phyloP scores from a whole-genome alignment of 2,888 invertebrate species.

The Autographa gamma region DNA sequence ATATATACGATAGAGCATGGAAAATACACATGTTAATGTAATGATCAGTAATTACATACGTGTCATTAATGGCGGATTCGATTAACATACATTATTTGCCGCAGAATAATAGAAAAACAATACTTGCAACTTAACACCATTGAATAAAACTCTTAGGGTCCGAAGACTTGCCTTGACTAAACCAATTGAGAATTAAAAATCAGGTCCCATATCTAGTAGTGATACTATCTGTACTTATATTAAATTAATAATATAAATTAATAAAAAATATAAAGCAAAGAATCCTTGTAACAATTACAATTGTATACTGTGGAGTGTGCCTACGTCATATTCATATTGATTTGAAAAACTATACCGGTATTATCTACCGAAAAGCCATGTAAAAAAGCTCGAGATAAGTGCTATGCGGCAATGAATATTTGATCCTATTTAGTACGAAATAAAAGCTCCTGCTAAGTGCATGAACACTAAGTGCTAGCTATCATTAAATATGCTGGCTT shows the following conservation, averaged over 20 bases:
- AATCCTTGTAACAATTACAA: too few species aligned
- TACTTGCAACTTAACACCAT: too few species aligned
- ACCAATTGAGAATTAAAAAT: too few species aligned
- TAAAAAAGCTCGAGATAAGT: background rate
- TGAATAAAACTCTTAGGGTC: too few species aligned
- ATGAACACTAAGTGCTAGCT: too few species aligned
- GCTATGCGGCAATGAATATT: background rate
- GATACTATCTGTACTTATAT: too few species aligned
- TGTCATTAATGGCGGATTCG: background rate
- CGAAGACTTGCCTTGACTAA: too few species aligned
- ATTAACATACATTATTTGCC: background rate
- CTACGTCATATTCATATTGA: background rate
- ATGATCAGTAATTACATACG: background rate
- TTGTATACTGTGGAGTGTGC: too few species aligned
- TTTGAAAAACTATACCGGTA: background rate
- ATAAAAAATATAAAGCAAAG: too few species aligned
- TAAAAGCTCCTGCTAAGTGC: background rate
- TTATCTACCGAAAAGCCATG: background rate
- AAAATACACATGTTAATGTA: conserved; percentile 2
- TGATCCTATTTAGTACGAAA: background rate
- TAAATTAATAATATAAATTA: too few species aligned
- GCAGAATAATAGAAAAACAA: background rate
- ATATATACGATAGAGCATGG: background rate
- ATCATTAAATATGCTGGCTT: too few species aligned
- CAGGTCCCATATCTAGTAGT: too few species aligned